phyloP scores from a whole-genome alignment of 64 coral and sea anemone species.

The Actinia tenebrosa region DNA sequence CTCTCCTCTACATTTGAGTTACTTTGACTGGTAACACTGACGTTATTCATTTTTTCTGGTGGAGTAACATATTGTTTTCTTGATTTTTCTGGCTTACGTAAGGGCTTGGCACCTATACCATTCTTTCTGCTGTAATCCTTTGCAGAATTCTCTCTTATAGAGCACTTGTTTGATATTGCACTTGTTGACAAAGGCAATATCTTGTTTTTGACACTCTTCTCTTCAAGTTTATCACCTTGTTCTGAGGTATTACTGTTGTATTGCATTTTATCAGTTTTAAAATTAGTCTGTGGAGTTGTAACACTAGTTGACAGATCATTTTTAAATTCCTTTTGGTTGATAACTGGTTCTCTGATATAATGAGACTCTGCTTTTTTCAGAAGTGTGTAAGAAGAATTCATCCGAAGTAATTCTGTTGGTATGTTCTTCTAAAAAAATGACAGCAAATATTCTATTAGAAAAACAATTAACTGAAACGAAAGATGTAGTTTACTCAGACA shows the following conservation, averaged over 20 bases:
- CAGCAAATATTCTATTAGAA: neutral
- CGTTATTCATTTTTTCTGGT: neutral
- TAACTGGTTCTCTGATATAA: neutral
- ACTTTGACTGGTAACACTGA: neutral
- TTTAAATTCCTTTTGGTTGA: neutral
- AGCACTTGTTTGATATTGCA: neutral
- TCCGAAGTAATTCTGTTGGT: neutral
- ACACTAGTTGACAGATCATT: no score
- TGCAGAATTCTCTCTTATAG: neutral
- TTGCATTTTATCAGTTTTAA: neutral
- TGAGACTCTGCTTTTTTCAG: neutral
- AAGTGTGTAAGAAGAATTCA: neutral
- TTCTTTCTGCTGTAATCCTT: neutral
- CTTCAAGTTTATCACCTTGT: neutral
- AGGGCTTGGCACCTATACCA: neutral
- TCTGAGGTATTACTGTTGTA: neutral
- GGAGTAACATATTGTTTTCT: neutral
- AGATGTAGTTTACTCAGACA: no score
- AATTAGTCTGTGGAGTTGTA: neutral
- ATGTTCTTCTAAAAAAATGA: constrained; percentile 16
- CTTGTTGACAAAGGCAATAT: neutral
- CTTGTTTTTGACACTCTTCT: neutral
- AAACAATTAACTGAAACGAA: neutral
- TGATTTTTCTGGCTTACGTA: constrained; percentile 20
- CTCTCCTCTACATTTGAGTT: neutral